These are phyloP conservation scores for Teleogryllus occipitalis DNA, from an alignment of 1,140 invertebrate genomes.

Conservation along the genomic window DNA sequence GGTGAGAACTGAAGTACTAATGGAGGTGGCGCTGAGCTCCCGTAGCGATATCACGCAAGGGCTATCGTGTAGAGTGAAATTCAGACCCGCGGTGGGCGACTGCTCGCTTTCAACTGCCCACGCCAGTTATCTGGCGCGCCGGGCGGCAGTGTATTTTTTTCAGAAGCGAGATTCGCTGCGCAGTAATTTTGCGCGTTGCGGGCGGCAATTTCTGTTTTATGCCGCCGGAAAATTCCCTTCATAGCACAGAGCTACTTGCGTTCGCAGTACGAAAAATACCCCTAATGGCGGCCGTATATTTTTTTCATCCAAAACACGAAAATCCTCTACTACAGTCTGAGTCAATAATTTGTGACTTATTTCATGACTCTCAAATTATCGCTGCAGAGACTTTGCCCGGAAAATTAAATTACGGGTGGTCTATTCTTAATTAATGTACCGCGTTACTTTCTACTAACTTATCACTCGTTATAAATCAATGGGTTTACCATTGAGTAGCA, in stretches of 20 bases:
- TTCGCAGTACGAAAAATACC: neutral
- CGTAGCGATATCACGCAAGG: too few species aligned
- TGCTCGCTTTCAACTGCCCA: too few species aligned
- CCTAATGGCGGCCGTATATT: neutral
- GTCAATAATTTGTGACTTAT: neutral
- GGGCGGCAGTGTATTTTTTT: neutral
- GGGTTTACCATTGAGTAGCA: slow-evolving; percentile 3
- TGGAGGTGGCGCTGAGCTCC: too few species aligned
- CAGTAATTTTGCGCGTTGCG: neutral
- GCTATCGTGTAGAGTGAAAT: too few species aligned
- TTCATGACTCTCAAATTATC: neutral
- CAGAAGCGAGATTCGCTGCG: neutral
- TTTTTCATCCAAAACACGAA: neutral
- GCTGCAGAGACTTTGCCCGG: neutral
- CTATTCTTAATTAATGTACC: neutral
- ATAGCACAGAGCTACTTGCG: neutral
- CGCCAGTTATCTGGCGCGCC: too few species aligned
- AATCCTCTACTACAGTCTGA: neutral
- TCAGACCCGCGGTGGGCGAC: too few species aligned
- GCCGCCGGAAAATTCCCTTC: neutral
- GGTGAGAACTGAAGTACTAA: too few species aligned
- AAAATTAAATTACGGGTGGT: neutral
- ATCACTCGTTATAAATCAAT: neutral
- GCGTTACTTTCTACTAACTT: neutral
- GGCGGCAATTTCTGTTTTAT: neutral